Evolutionary conservation across 2,888 invertebrate genomes (phyloP).

Genomic region (Cosmia trapezina): DNA sequence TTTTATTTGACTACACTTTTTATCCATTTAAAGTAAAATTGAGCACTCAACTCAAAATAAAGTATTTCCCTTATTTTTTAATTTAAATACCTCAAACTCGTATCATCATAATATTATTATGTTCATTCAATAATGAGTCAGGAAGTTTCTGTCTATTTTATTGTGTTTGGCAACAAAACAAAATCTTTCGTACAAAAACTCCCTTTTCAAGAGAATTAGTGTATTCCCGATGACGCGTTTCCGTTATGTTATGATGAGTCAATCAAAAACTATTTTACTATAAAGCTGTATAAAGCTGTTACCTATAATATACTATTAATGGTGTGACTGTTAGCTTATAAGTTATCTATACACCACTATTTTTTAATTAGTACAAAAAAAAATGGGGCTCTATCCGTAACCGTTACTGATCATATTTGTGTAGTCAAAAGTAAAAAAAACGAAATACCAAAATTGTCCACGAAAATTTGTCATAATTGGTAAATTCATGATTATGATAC

Average conservation of each 20-base stretch:
- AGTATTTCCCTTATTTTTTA: not conserved
- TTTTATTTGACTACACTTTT: conserved; percentile 7
- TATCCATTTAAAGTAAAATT: conserved; percentile 1
- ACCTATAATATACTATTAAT: not conserved
- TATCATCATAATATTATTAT: conserved; percentile 6
- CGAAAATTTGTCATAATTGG: too few relatives aligned
- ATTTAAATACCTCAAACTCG: not conserved
- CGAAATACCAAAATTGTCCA: too few relatives aligned
- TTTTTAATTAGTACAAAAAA: too few relatives aligned
- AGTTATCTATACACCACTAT: too few relatives aligned
- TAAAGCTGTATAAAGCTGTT: not conserved
- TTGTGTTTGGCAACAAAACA: not conserved
- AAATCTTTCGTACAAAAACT: conserved; percentile 13
- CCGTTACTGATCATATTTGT: too few relatives aligned
- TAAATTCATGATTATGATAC: too few relatives aligned
- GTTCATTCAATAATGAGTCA: not conserved
- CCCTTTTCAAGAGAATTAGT: conserved; percentile 18
- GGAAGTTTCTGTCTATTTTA: conserved; percentile 2
- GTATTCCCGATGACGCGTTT: conserved; percentile 28
- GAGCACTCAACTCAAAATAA: not conserved
- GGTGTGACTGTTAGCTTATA: not conserved
- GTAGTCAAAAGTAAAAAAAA: too few relatives aligned
- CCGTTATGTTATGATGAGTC: conserved; percentile 31
- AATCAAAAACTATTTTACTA: not conserved
- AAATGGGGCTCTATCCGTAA: too few relatives aligned